Evolutionary conservation across 2,113 vertebrate genomes (phyloP).

Genomic region (Sebastes schlegelii): DNA sequence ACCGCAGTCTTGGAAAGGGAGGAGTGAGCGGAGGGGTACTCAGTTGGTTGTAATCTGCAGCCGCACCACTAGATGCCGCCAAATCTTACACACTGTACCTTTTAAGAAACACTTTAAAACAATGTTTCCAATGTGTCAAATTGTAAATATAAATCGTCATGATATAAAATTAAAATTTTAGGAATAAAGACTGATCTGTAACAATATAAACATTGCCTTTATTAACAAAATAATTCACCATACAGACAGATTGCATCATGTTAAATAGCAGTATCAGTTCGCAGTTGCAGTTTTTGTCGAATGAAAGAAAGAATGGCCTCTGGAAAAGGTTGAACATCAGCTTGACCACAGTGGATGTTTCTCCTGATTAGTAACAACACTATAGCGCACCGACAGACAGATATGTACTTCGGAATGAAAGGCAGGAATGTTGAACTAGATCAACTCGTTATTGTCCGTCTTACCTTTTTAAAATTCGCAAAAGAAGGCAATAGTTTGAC

Average conservation of each 20-base stretch:
- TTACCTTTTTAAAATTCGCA: slow-evolving; percentile 39
- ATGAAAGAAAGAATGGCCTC: slow-evolving; percentile 38
- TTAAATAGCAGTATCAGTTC: slow-evolving; percentile 78
- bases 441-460: slow-evolving; percentile 34
- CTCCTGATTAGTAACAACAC: slow-evolving; percentile 71
- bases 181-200: slow-evolving; percentile 52
- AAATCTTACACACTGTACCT: no score
- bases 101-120: no score
- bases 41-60: no score
- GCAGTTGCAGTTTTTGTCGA: slow-evolving; percentile 57
- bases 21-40: no score
- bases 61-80: no score
- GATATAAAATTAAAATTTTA: neutral
- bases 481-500: slow-evolving; percentile 66
- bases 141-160: neutral
- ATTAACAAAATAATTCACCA: slow-evolving; percentile 84
- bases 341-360: slow-evolving; percentile 63
- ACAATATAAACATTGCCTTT: slow-evolving; percentile 82
- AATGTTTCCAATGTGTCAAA: neutral
- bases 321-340: slow-evolving; percentile 52
- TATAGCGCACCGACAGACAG: slow-evolving; percentile 65
- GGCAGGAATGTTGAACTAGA: slow-evolving; percentile 68
- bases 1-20: no score
- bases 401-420: slow-evolving; percentile 56
- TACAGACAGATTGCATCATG: slow-evolving; percentile 76